Evolutionary conservation across 2,888 invertebrate genomes (phyloP).

Genomic region (Epinotia demarniana): DNA sequence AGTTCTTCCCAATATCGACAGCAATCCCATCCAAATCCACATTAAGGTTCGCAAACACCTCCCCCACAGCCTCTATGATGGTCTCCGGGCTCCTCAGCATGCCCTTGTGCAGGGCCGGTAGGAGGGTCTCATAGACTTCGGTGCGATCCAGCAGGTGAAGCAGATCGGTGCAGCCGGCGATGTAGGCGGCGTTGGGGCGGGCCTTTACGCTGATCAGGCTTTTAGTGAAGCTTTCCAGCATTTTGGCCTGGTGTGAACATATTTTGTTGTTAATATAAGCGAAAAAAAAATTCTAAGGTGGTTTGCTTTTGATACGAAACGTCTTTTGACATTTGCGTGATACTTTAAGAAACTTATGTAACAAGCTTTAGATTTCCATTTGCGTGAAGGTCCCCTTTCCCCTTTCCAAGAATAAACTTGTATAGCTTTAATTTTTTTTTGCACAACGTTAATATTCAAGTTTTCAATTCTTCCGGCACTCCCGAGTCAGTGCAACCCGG

Average conservation of each 20-base stretch:
- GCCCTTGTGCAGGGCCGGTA: constrained; percentile 95
- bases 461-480: too few relatives aligned
- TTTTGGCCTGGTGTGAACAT: constrained; percentile 74
- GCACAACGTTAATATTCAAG: too few relatives aligned
- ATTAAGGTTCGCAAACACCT: constrained; percentile 88
- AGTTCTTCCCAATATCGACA: constrained; percentile 90
- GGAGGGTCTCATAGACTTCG: constrained; percentile 89
- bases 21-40: constrained; percentile 92
- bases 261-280: too few relatives aligned
- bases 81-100: constrained; percentile 97
- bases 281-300: too few relatives aligned
- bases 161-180: constrained; percentile 87
- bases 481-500: too few relatives aligned
- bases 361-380: too few relatives aligned
- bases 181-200: constrained; percentile 88
- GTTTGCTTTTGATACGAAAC: too few relatives aligned
- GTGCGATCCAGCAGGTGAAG: constrained; percentile 85
- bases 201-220: constrained; percentile 90
- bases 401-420: too few relatives aligned
- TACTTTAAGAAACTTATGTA: too few relatives aligned
- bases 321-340: too few relatives aligned
- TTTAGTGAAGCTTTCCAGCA: constrained; percentile 90
- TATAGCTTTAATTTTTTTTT: too few relatives aligned
- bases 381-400: too few relatives aligned
- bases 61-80: constrained; percentile 91